Evolutionary conservation across 2,888 invertebrate species (phyloP).

Genomic region (Pachliopta kotzebuea): DNA sequence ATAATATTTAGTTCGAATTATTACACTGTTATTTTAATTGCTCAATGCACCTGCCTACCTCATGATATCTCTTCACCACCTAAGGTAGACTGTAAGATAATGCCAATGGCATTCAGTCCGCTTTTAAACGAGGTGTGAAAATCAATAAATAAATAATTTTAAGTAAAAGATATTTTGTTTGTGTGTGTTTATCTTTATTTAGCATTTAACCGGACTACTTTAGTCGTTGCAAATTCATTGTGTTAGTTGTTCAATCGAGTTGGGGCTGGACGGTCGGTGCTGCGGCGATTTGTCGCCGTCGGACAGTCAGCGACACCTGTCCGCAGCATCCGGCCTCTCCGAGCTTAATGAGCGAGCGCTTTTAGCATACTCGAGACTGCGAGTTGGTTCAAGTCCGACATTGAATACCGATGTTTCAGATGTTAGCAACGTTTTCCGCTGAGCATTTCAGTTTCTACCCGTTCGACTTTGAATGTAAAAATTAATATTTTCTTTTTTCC

Average conservation of each 20-base stretch:
- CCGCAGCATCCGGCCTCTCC: slow-evolving; percentile 49
- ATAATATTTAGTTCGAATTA: no score
- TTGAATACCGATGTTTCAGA: slow-evolving; percentile 6
- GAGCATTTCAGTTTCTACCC: not conserved
- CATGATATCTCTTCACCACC: no score
- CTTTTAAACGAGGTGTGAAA: no score
- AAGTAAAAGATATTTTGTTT: no score
- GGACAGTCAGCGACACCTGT: slow-evolving; percentile 55
- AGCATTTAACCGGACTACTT: not conserved
- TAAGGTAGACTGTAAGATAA: no score
- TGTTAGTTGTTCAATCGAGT: slow-evolving; percentile 16
- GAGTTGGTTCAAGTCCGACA: slow-evolving; percentile 26
- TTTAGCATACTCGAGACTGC: slow-evolving; percentile 31
- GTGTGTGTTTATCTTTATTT: not conserved
- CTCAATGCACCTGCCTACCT: no score
- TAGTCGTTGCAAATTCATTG: not conserved
- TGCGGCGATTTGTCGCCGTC: slow-evolving; percentile 33
- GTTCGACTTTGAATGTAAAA: not conserved
- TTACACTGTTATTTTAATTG: no score
- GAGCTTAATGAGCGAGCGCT: slow-evolving; percentile 39
- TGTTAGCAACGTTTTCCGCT: not conserved
- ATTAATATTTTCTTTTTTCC: no score
- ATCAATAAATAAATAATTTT: no score
- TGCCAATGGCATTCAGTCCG: no score
- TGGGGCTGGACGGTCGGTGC: slow-evolving; percentile 16